Evolutionary conservation across 2,888 invertebrate genomes (phyloP).

Genomic region (Abrostola tripartita): DNA sequence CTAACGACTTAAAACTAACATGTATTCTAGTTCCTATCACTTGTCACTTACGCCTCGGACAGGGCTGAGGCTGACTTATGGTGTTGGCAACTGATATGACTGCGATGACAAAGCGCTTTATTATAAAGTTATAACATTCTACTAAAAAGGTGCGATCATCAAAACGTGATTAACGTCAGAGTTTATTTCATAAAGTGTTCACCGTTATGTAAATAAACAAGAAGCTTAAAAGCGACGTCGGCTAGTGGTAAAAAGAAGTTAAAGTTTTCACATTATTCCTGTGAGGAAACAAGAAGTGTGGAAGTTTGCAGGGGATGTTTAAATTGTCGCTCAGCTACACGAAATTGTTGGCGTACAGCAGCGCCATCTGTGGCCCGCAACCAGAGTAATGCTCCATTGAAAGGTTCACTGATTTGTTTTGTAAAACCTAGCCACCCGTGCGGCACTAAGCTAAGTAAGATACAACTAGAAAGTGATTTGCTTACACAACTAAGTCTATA

Average conservation of each 20-base stretch:
- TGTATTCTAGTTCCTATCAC: too few species aligned
- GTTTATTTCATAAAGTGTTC: slow-evolving; percentile 39
- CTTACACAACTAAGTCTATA: slow-evolving; percentile 19
- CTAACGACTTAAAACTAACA: too few species aligned
- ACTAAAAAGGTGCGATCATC: neutral
- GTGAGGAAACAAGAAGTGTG: slow-evolving; percentile 70
- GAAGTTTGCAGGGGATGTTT: slow-evolving; percentile 71
- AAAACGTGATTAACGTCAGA: slow-evolving; percentile 28
- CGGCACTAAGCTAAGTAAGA: slow-evolving; percentile 41
- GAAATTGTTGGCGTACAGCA: slow-evolving; percentile 61
- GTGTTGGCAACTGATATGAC: neutral
- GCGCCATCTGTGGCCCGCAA: slow-evolving; percentile 70
- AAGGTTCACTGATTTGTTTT: slow-evolving; percentile 55
- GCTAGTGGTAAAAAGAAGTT: slow-evolving; percentile 68
- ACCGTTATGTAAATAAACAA: slow-evolving; percentile 66
- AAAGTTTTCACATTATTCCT: slow-evolving; percentile 79
- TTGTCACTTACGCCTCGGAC: too few species aligned
- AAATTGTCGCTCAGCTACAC: slow-evolving; percentile 73
- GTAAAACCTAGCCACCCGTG: slow-evolving; percentile 36
- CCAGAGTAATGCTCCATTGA: slow-evolving; percentile 64
- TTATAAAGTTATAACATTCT: neutral
- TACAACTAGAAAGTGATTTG: slow-evolving; percentile 17
- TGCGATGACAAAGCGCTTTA: neutral
- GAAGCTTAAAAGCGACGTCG: slow-evolving; percentile 64
- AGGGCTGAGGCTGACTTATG: neutral